These are phyloP conservation scores for Merops nubicus DNA, from an alignment of 2,113 vertebrate species.

Conservation along the genomic window DNA sequence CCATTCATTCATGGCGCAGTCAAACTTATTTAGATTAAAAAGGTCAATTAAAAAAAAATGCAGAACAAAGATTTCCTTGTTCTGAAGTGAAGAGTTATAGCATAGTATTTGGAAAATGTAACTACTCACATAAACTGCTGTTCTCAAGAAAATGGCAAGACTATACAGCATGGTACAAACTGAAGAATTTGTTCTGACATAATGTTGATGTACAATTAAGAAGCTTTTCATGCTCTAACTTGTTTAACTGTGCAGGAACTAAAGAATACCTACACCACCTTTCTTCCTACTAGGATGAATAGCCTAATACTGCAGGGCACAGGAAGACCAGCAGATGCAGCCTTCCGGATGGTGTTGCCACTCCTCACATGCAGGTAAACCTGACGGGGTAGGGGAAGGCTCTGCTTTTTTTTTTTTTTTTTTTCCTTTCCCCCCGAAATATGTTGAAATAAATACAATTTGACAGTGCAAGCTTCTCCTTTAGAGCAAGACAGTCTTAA, in stretches of 20 bases:
- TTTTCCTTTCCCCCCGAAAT: neutral
- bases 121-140: neutral
- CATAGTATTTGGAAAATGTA: neutral
- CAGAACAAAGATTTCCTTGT: conserved; percentile 5
- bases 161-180: neutral
- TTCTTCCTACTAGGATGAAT: accelerated
- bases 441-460: neutral
- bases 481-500: neutral
- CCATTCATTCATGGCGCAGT: neutral
- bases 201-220: neutral
- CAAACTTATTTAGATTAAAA: conserved; percentile 25
- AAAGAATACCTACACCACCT: neutral
- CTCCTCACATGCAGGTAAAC: neutral
- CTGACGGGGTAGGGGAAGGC: neutral
- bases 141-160: neutral
- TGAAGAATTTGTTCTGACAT: neutral
- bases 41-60: conserved; percentile 24
- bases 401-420: neutral
- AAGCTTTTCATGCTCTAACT: neutral
- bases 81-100: neutral
- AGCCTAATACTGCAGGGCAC: neutral
- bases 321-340: neutral
- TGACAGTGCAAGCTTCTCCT: neutral
- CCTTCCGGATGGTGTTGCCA: neutral
- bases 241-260: neutral